Evolutionary conservation across 2,888 invertebrate species (phyloP).

Genomic region (Drosophila fulvimacula): DNA sequence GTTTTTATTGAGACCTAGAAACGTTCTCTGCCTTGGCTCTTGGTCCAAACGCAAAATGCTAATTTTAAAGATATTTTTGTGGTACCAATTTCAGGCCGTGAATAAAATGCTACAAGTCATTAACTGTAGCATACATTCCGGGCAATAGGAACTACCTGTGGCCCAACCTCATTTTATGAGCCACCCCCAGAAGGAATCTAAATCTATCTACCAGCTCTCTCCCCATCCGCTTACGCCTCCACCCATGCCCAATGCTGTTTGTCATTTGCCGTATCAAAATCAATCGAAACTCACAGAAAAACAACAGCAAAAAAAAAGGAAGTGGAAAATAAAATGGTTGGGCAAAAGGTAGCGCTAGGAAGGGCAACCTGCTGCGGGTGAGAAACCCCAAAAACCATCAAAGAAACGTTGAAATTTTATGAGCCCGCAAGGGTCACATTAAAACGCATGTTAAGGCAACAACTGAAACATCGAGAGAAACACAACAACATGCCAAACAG

Average conservation of each 20-base stretch:
- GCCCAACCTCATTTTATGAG: slow-evolving; percentile 40
- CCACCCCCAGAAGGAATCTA: slow-evolving; percentile 23
- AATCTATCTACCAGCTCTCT: slow-evolving; percentile 1
- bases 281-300: slow-evolving; percentile 64
- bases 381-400: slow-evolving; percentile 53
- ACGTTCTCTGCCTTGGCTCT: neutral
- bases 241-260: slow-evolving; percentile 30
- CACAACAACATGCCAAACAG: slow-evolving; percentile 25
- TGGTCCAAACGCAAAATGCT: slow-evolving; percentile 15
- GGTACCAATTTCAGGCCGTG: slow-evolving; percentile 30
- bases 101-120: slow-evolving; percentile 23
- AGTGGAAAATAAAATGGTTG: neutral
- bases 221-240: too few species aligned
- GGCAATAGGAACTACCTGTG: slow-evolving; percentile 47
- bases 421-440: slow-evolving; percentile 80
- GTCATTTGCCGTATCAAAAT: slow-evolving; percentile 65
- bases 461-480: slow-evolving; percentile 42
- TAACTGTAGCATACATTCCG: slow-evolving; percentile 26
- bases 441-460: slow-evolving; percentile 74
- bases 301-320: slow-evolving; percentile 6
- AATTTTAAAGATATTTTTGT: slow-evolving; percentile 40
- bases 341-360: slow-evolving; percentile 6
- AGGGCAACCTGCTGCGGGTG: slow-evolving; percentile 9
- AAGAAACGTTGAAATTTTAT: slow-evolving; percentile 70
- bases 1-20: neutral